A percentile compares a stretch with the other conserved stretches of the same genome.
Evolutionary conservation across 2,888 invertebrate genomes (phyloP).

Genomic region (Melieria crassipennis): DNA sequence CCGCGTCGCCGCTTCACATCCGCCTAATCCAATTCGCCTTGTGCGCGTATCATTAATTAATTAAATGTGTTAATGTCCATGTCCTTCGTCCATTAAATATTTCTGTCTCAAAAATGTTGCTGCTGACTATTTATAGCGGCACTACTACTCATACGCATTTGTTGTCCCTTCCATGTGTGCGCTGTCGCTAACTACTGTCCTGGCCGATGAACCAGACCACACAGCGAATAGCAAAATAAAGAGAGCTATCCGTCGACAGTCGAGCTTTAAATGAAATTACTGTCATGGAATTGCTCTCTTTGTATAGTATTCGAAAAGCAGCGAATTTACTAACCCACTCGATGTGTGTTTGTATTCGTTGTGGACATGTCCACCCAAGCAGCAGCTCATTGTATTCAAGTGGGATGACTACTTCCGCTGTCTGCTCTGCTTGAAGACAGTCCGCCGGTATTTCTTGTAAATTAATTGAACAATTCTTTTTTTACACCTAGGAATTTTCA

Average conservation of each 20-base stretch:
- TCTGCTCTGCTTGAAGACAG: too few species aligned
- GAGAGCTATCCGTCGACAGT: slow-evolving; percentile 99
- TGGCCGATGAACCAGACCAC: background rate
- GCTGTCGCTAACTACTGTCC: too few species aligned
- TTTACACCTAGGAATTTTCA: too few species aligned
- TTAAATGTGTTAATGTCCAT: slow-evolving; percentile 12
- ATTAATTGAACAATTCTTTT: too few species aligned
- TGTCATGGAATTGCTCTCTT: slow-evolving; percentile 99
- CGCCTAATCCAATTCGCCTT: slow-evolving; percentile 14
- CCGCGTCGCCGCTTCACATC: background rate
- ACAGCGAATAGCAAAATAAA: slow-evolving; percentile 77
- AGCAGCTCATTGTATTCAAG: too few species aligned
- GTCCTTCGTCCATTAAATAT: background rate
- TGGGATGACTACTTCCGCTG: too few species aligned
- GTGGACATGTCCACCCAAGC: too few species aligned
- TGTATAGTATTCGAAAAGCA: slow-evolving; percentile 85
- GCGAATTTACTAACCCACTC: slow-evolving; percentile 51
- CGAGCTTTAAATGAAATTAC: slow-evolving; percentile 82
- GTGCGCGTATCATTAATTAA: background rate
- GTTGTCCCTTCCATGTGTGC: too few species aligned
- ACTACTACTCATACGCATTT: too few species aligned
- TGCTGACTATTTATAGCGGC: too few species aligned
- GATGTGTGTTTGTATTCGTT: slow-evolving; percentile 13
- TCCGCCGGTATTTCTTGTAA: too few species aligned
- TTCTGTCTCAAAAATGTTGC: too few species aligned